Conservation (phyloP, 2,113 vertebrate genomes). For the Prunella himalayana region DNA sequence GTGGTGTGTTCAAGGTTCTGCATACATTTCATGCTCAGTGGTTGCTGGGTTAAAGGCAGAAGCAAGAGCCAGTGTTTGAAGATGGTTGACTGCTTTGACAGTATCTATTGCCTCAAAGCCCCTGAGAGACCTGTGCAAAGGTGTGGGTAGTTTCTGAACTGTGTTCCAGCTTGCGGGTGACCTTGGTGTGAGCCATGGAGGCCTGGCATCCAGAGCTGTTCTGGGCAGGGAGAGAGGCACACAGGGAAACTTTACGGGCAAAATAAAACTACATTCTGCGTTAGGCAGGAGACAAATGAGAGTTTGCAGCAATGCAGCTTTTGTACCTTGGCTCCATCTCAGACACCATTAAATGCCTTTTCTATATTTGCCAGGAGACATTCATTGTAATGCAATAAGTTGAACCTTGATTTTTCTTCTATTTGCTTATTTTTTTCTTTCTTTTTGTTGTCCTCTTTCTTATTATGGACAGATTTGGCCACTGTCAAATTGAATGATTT, state of each 20-base stretch:
- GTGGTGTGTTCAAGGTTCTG: neutral
- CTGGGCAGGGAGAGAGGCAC: neutral
- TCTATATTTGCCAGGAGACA: neutral
- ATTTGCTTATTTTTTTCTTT: neutral
- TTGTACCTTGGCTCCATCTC: neutral
- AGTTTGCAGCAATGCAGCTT: neutral
- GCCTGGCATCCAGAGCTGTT: neutral
- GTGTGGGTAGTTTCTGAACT: neutral
- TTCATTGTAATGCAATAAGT: neutral
- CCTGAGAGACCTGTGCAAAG: neutral
- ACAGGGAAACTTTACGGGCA: neutral
- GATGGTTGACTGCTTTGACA: neutral
- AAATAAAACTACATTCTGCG: neutral
- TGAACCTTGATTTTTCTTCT: neutral
- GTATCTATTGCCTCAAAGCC: neutral
- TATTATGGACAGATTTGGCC: neutral
- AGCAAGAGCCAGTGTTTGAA: neutral
- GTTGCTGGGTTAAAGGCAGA: neutral
- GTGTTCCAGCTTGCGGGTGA: neutral
- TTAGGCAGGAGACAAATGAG: neutral
- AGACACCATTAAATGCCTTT: neutral
- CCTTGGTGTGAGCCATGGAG: neutral
- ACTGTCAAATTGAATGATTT: constrained; percentile 22
- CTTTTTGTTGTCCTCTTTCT: neutral
- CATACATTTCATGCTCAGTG: neutral